Evolutionary conservation across 2,113 vertebrate genomes (phyloP).

Genomic region (Toxostoma redivivum): DNA sequence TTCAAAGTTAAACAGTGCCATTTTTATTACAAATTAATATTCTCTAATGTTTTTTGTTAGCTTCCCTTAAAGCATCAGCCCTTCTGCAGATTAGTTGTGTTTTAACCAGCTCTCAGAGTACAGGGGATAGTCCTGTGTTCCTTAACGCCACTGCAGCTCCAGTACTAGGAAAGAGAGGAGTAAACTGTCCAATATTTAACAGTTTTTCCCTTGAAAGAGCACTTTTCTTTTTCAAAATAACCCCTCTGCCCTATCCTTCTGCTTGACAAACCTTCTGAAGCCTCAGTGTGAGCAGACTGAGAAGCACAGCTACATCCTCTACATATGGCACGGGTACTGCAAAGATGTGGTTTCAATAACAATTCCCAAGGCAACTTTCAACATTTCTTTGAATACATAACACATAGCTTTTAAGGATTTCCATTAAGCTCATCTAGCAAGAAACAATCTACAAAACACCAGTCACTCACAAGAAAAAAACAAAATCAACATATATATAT

Average conservation of each 20-base stretch:
- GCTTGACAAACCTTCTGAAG: background rate
- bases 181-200: background rate
- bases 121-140: rapidly evolving
- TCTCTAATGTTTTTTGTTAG: rapidly evolving
- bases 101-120: background rate
- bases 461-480: background rate
- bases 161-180: background rate
- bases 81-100: background rate
- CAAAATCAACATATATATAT: background rate
- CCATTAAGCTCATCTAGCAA: background rate
- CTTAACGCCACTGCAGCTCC: background rate
- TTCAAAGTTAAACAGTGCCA: background rate
- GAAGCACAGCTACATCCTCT: background rate
- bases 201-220: background rate
- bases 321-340: background rate
- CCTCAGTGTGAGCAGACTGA: background rate
- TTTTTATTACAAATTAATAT: background rate
- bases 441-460: background rate
- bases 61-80: background rate
- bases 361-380: background rate
- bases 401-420: background rate
- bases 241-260: background rate
- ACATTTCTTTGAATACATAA: background rate
- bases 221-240: background rate
- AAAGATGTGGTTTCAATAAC: background rate